These are phyloP conservation scores for Gari tellinella DNA, from an alignment of 2,888 invertebrate genomes.

Conservation along the genomic window DNA sequence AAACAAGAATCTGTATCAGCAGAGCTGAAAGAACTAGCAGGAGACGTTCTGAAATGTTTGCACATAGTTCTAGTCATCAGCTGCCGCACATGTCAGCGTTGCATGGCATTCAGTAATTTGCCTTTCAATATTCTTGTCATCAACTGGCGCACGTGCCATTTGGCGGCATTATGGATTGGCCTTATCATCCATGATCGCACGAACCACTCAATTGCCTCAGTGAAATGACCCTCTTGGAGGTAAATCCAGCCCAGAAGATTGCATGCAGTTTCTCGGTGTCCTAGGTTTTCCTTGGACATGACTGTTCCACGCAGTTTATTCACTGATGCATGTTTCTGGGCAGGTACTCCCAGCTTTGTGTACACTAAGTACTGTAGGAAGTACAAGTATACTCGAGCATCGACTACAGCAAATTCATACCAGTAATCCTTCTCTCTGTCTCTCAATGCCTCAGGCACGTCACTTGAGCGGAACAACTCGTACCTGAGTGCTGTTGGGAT, in stretches of 20 bases:
- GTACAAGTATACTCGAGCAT: slow-evolving; percentile 10
- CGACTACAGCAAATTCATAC: slow-evolving; percentile 19
- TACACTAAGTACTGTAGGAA: slow-evolving; percentile 7
- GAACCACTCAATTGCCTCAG: slow-evolving; percentile 3
- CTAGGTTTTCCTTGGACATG: neutral
- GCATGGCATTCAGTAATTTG: too few relatives aligned
- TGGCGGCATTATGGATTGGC: slow-evolving; percentile 10
- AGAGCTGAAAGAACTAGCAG: too few relatives aligned
- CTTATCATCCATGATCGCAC: neutral
- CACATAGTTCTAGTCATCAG: too few relatives aligned
- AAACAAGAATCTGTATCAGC: too few relatives aligned
- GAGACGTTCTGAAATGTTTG: too few relatives aligned
- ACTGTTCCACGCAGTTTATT: neutral
- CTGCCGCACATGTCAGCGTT: too few relatives aligned
- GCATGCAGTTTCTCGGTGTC: slow-evolving; percentile 5
- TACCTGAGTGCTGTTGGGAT: slow-evolving; percentile 11
- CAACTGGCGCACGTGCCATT: slow-evolving; percentile 7
- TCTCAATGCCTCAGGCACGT: neutral
- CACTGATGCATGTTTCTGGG: neutral
- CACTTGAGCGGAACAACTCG: slow-evolving; percentile 15
- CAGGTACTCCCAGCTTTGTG: neutral
- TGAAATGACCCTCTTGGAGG: neutral
- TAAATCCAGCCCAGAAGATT: slow-evolving; percentile 11
- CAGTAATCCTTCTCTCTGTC: neutral
- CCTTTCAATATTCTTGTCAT: too few relatives aligned